Base-by-base conservation (phyloP, 2,113 vertebrate species). In the Istiophorus platypterus region DNA sequence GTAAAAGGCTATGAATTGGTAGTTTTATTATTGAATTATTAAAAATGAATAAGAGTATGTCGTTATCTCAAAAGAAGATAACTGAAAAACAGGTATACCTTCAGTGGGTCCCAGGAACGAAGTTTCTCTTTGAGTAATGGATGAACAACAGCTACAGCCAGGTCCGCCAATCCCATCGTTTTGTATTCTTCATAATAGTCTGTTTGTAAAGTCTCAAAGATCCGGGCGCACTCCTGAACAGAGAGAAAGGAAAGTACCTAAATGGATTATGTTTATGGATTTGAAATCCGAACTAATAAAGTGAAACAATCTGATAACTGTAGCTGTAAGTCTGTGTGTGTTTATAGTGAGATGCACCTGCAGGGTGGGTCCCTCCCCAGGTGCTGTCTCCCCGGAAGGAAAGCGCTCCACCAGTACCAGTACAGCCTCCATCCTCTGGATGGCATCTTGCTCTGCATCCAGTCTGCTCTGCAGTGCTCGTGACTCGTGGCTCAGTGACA, bases 111-210 rank as follows among this genome's bases (percentile, higher is more conserved):
- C 98, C 98, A 99, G 47, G 91, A 95, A 83, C 93, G 93, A 89
- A 99, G 97, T 84, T 96, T 96, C 26, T 98, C 97, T 79, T 96
- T 97, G 85, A 99, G 94, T 45, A 99, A 95, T 0, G 98, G 98
- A 70, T 98, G 97, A 59, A 99, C 96, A 2, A 97, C 97, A 41
- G 97, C 97, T 65, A 97, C 97, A 0, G 98, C 96, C 12, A 99
- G 92, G 85, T 98, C 98, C 2, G 95, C 95, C 17, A 98, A 93
- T 62, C 97, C 98, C 0, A 99, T 96, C 83, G 95, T 95, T 10
- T 97, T 95, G 88, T 99, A 99, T 89, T 99, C 98, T 85, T 99
- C 96, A 0, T 97, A 97, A 91, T 96, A 99, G 63, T 98, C 96
- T 18, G 96, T 97, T 82, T 98, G 98, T 34, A 99, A 94, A 0